Evolutionary conservation across 1,140 invertebrate species (phyloP).

Genomic region (Chelonus insularis): DNA sequence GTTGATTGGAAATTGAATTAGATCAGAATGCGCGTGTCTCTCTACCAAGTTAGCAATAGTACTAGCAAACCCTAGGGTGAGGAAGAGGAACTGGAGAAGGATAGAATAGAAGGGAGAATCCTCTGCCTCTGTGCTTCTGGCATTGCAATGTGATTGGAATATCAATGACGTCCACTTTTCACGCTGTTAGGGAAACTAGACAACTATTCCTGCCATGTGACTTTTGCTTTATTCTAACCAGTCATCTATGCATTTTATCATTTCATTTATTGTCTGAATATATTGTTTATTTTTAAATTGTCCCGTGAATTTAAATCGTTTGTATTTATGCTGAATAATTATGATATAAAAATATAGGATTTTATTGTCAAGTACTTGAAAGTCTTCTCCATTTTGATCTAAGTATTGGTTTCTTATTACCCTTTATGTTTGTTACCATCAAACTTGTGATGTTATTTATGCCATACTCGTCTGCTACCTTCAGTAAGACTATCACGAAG

Average conservation of each 20-base stretch:
- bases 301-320: too few species aligned
- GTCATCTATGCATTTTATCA: neutral
- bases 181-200: conserved; percentile 2
- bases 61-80: neutral
- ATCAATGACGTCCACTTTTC: conserved; percentile 50
- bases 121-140: conserved; percentile 39
- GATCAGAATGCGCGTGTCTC: conserved; percentile 60
- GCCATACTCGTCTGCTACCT: conserved; percentile 52
- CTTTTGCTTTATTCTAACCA: neutral
- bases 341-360: too few species aligned
- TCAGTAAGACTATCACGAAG: conserved; percentile 49
- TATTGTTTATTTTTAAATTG: too few species aligned
- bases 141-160: conserved; percentile 49
- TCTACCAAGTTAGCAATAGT: conserved; percentile 6
- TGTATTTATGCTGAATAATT: too few species aligned
- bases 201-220: conserved; percentile 19
- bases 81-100: neutral
- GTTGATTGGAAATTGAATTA: conserved; percentile 67
- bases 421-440: conserved; percentile 38
- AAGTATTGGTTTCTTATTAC: conserved; percentile 4
- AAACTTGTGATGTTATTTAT: conserved; percentile 57
- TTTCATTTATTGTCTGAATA: too few species aligned
- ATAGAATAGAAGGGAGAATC: conserved; percentile 26
- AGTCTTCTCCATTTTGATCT: neutral
- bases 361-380: too few species aligned